phyloP scores from a whole-genome alignment of 2,113 vertebrate genomes.

The Acinonyx jubatus region DNA sequence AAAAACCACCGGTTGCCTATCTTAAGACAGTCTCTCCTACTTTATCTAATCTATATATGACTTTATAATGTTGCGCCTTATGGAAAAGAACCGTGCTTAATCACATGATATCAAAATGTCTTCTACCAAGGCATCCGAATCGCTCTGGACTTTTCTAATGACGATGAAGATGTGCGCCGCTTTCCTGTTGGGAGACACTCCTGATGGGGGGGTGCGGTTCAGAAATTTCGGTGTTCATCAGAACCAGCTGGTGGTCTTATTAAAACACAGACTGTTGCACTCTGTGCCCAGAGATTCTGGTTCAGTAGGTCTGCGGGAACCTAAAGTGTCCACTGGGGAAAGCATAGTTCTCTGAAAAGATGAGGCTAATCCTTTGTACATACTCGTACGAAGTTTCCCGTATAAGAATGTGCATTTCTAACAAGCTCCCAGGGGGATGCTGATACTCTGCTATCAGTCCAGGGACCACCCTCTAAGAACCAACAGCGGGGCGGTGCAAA shows the following conservation, averaged over 20 bases:
- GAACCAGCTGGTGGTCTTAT: background rate
- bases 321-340: background rate
- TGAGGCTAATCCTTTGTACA: background rate
- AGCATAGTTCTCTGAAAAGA: background rate
- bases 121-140: background rate
- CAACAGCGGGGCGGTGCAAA: background rate
- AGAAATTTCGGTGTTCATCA: background rate
- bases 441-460: background rate
- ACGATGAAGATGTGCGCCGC: fast-evolving
- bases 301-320: background rate
- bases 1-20: background rate
- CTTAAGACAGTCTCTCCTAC: background rate
- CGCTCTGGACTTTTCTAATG: background rate
- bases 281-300: background rate
- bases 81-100: background rate
- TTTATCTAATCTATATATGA: background rate
- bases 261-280: background rate
- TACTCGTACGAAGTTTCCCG: background rate
- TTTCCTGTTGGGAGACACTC: no score
- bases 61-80: background rate
- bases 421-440: background rate
- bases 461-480: background rate
- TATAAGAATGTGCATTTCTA: background rate
- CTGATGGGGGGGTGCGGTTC: fast-evolving
- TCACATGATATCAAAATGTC: background rate